Percentiles rank a stretch among this genome's conserved stretches.
Evolutionary conservation across 2,888 invertebrate genomes (phyloP).

Genomic region (Panorpa germanica): DNA sequence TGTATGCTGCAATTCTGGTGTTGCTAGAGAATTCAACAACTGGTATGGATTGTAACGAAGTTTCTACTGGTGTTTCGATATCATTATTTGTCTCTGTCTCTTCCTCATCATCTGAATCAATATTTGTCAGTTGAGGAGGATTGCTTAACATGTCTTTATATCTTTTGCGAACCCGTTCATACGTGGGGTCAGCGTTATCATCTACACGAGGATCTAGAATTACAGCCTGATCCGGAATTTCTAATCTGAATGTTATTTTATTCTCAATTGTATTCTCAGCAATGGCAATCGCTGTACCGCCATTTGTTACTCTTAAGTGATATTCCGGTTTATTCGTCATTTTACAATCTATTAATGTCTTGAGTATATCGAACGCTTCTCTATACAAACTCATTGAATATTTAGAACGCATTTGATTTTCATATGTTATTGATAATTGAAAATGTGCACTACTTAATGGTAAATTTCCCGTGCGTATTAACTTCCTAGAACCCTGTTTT

Average conservation of each 20-base stretch:
- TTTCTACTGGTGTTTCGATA: constrained; percentile 19
- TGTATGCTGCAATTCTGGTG: constrained; percentile 26
- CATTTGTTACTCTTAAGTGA: constrained; percentile 23
- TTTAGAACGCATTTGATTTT: constrained; percentile 18
- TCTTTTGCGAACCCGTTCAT: constrained; percentile 22
- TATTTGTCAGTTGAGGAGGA: constrained; percentile 10
- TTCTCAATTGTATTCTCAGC: constrained; percentile 23
- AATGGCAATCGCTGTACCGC: constrained; percentile 28
- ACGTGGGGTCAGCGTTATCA: constrained; percentile 28
- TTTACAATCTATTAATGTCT: constrained; percentile 16
- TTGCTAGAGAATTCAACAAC: too few species aligned
- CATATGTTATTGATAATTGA: constrained; percentile 25
- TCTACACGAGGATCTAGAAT: constrained; percentile 29
- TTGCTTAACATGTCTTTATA: constrained; percentile 20
- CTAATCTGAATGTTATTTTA: constrained; percentile 23
- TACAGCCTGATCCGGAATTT: constrained; percentile 33
- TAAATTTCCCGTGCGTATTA: constrained; percentile 15
- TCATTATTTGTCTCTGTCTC: constrained; percentile 13
- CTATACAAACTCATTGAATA: constrained; percentile 23
- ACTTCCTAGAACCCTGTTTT: constrained; percentile 18
- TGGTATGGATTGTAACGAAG: constrained; percentile 21
- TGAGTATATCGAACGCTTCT: constrained; percentile 19
- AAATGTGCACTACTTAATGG: constrained; percentile 19
- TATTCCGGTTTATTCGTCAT: constrained; percentile 13
- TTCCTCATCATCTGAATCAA: constrained; percentile 11